phyloP scores from a whole-genome alignment of 2,888 invertebrate species.

The Pristionchus fissidentatus region DNA sequence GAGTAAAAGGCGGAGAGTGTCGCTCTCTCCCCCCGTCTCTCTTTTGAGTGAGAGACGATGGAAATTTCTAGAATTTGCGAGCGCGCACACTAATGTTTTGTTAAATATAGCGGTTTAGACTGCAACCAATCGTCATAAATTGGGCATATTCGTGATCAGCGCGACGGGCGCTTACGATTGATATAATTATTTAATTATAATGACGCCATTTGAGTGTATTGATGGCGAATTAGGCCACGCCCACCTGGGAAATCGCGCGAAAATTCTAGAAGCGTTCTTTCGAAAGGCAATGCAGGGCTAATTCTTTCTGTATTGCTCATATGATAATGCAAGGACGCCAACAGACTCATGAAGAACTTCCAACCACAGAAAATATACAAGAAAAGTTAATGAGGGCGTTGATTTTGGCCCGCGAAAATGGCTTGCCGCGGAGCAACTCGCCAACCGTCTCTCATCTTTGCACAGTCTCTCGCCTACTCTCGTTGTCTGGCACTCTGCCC shows the following conservation, averaged over 20 bases:
- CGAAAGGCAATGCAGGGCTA: too few species aligned
- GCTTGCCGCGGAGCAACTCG: too few species aligned
- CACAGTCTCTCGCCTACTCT: too few species aligned
- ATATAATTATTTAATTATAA: not conserved
- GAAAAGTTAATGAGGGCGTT: too few species aligned
- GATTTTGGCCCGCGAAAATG: too few species aligned
- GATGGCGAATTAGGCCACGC: not conserved
- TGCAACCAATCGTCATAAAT: too few species aligned
- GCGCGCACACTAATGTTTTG: not conserved
- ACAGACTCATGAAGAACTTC: too few species aligned
- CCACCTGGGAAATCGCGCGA: not conserved
- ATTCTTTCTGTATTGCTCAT: too few species aligned
- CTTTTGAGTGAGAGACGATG: not conserved
- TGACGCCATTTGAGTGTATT: not conserved
- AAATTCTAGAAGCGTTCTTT: not conserved
- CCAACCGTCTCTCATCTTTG: too few species aligned
- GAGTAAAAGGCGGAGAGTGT: not conserved
- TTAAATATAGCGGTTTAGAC: not conserved
- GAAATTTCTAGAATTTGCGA: constrained; percentile 5
- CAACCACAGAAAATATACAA: too few species aligned
- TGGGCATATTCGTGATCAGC: not conserved
- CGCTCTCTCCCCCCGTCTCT: not conserved
- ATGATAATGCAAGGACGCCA: too few species aligned
- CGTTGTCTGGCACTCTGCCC: too few species aligned
- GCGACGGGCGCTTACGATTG: not conserved